A percentile compares a stretch with the other conserved stretches of the same genome.
Conservation (phyloP, 2,888 invertebrate genomes). For the Leptopterna dolabrata region DNA sequence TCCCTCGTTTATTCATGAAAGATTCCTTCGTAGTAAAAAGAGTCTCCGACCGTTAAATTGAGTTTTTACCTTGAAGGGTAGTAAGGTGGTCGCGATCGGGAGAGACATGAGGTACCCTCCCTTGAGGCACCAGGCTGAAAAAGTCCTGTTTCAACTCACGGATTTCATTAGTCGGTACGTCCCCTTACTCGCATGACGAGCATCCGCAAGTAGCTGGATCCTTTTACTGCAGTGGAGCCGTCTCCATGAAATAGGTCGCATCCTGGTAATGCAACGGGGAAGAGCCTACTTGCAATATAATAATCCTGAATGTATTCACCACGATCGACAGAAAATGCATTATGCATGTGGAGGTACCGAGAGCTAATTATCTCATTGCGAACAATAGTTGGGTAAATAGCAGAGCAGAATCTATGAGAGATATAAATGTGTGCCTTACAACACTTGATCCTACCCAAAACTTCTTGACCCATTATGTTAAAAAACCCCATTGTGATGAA, state of each 20-base stretch:
- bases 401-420: too few species aligned
- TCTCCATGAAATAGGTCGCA: not conserved
- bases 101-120: not conserved
- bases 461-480: too few species aligned
- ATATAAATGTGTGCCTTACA: too few species aligned
- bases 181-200: not conserved
- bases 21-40: not conserved
- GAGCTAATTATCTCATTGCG: too few species aligned
- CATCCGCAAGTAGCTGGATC: not conserved
- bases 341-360: too few species aligned
- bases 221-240: not conserved
- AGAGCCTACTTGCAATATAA: not conserved
- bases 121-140: not conserved
- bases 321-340: not conserved
- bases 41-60: constrained; percentile 19
- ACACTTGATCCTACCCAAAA: too few species aligned
- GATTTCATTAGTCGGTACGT: not conserved
- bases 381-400: too few species aligned
- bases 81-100: not conserved
- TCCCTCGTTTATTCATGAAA: constrained; percentile 8
- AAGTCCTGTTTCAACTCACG: not conserved
- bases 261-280: not conserved
- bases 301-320: not conserved
- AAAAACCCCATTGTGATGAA: too few species aligned
- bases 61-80: constrained; percentile 18